Conservation (phyloP, 1,140 invertebrate genomes). For the Plodia interpunctella region DNA sequence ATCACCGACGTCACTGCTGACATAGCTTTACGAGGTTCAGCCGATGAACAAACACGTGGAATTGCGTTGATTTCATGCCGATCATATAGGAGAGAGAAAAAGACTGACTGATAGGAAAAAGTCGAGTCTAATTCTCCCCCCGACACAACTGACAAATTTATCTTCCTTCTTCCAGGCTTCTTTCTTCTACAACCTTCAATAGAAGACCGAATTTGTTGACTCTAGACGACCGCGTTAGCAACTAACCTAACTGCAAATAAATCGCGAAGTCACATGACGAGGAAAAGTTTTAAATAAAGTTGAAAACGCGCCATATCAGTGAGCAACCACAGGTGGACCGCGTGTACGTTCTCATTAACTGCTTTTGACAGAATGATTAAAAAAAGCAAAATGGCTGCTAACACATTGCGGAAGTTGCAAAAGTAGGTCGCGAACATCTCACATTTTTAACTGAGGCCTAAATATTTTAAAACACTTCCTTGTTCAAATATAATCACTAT, state of each 20-base stretch:
- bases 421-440: constrained; percentile 55
- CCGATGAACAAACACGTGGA: constrained; percentile 7
- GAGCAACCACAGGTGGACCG: constrained; percentile 23
- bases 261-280: constrained; percentile 41
- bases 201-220: neutral
- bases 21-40: constrained; percentile 27
- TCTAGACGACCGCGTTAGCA: constrained; percentile 22
- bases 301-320: constrained; percentile 22
- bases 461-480: constrained; percentile 32
- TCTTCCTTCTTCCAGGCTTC: constrained; percentile 50
- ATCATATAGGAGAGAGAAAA: constrained; percentile 75
- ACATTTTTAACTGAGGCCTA: constrained; percentile 29
- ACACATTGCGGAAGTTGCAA: constrained; percentile 54
- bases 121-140: constrained; percentile 65
- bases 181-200: constrained; percentile 31
- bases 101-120: constrained; percentile 68
- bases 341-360: constrained; percentile 20
- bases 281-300: constrained; percentile 37
- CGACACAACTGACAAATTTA: constrained; percentile 57
- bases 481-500: constrained; percentile 32
- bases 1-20: constrained; percentile 69
- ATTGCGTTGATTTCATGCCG: constrained; percentile 42
- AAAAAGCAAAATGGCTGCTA: constrained; percentile 35
- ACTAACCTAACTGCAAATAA: constrained; percentile 24
- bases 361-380: constrained; percentile 27